Evolutionary conservation across 2,888 invertebrate species (phyloP), one percentile per base, ranked within the genome.

Genomic region (Stenotaenia linearis): DNA sequence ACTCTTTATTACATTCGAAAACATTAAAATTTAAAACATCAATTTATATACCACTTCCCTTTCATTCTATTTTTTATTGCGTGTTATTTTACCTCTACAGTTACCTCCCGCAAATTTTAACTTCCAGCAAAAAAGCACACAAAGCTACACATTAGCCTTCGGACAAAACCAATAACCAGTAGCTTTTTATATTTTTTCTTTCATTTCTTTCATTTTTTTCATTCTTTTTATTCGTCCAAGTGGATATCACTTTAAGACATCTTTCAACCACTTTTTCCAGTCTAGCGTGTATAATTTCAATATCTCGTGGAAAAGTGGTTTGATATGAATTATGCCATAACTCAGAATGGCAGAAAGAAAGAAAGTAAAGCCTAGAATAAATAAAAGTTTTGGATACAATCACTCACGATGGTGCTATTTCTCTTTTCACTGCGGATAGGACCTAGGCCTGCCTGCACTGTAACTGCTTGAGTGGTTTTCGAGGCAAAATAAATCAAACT

Each of bases 201-300:
- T 45, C n/a, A 2, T 6, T n/a, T 18, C 5, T 45, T n/a, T 45
- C 6, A n/a, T n/a, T 45, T n/a, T 18, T 45, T 18, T 45, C 5
- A n/a, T 45, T 45, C 18, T 45, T 45, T 45, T 45, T 45, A 45
- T 45, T 45, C 45, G 45, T 61, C 61, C 61, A 25, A 61, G 61
- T 61, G 61, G 61, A 61, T 61, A 61, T 61, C 61, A 61, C 61
- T 61, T 61, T 61, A 61, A 61, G 61, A 61, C 61, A 61, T 61
- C 61, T 61, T 25, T 61, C 61, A 25, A 25, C 61, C 61, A 61
- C 61, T 61, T 61, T 61, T 25, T 61, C 61, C 61, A 61, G 61
- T 61, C 61, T 61, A 61, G 25, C 61, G 61, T 61, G 61, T 61
- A 61, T 61, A 61, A 61, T 61, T 61, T 61, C 61, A 61, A 61